Evolutionary conservation across 2,113 vertebrate genomes (phyloP), one percentile per base, ranked within the genome.

Genomic region (Suncus etruscus): DNA sequence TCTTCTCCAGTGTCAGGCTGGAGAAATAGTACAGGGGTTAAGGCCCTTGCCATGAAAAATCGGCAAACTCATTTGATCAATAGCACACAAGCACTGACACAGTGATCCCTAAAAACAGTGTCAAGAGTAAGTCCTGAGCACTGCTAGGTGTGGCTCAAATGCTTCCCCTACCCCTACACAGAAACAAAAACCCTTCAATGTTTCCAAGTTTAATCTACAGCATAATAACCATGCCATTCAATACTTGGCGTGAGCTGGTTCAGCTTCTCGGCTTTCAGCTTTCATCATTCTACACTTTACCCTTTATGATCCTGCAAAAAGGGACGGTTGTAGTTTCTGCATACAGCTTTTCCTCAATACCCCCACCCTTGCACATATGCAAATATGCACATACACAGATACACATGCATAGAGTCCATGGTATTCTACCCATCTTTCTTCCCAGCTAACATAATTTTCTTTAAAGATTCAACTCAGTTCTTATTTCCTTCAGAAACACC

Each of bases 401-500:
- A 0, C 11, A 20, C 15, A 11, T 12, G 39, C 0, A 69, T 25
- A 45, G 39, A 32, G n/a, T 22, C 48, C 39, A 25, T 14, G 25
- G 27, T 6, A 66, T 47, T 18, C 0, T 0, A 31, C 24, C 54
- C 18, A 32, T 31, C 39, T 91, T 48, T 6, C 24, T 51, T 47
- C 29, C n/a, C 11, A 66, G 12, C 29, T 75, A 66, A 63, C 6
- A 68, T n/a, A 50, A 8, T 48, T 58, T 58, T 81, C 27, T 32
- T 11, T n/a, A 22, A 61, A 20, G 61, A 27, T 29, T 77, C 18
- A 9, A 27, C 6, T 84, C 24, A 68, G 12, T 80, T 76, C 50
- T 72, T 31, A 51, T n/a, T 93, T 87, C 65, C 58, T 86, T 90
- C 32, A 78, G 69, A 94, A 95, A 87, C 22, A 1, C 6, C 89